Evolutionary conservation across 2,888 invertebrate species (phyloP), one percentile per base, ranked within the genome.

Genomic region (Tetheella fluctuosa): DNA sequence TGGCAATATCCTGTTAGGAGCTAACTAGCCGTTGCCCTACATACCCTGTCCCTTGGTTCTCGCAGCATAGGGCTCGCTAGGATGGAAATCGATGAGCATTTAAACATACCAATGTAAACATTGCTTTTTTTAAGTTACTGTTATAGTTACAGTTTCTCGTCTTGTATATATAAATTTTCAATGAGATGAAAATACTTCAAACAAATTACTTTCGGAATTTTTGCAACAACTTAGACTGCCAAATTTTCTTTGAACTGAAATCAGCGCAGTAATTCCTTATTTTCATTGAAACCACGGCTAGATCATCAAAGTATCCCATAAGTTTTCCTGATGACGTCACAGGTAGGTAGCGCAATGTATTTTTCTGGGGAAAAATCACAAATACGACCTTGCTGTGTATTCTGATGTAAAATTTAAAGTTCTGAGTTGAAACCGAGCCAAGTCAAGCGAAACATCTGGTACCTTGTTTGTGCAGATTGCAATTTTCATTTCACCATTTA

Each of bases 1-100:
- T 63, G 39, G 54, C 63, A 64, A 67, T 73, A 73, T 70, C 68
- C 72, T 71, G 65, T 59, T 71, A 58, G 62, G 62, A 53, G 61
- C 55, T 64, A 64, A 69, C 71, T 63, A 58, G 57, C 59, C 34
- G 61, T 65, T 67, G 71, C 58, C 65, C 73, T 68, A 73, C 63
- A 67, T 73, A 60, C 48, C 17, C 20, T 17, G 34, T 34, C 34
- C 55, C 34, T 55, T 34, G 15, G 54, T 17, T 10, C 30, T 30
- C 48, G 20, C 48, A 20, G 20, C 20, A 2, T 6, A 54, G 30
- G 34, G 55, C 55, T 55, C 34, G 15, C 37, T 37, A 55, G 17
- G 30, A 20, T 20, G 13, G 23, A 23, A 17, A 34, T 34, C 48
- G 20, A 48, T 48, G 20, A 10, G 8, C n/a, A 17, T 42, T 42